These are phyloP conservation scores for Drosophila limbata DNA, from an alignment of 2,888 invertebrate species.

Conservation along the genomic window DNA sequence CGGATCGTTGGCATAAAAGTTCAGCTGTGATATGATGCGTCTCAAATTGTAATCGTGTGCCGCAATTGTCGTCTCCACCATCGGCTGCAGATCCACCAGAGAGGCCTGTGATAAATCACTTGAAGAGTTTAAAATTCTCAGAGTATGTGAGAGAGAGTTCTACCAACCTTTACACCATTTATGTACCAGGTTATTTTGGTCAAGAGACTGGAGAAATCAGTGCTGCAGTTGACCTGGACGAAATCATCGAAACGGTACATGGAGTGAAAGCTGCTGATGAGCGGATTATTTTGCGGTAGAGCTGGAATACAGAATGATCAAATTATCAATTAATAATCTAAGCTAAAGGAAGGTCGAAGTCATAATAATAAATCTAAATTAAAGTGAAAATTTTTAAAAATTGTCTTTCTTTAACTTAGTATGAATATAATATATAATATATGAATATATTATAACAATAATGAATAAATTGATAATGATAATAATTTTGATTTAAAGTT, in stretches of 20 bases:
- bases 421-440: too few species aligned
- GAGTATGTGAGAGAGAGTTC: not conserved
- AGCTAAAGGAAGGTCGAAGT: too few species aligned
- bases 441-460: too few species aligned
- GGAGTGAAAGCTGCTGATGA: conserved; percentile 81
- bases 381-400: not conserved
- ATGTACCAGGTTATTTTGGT: conserved; percentile 83
- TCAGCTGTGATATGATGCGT: conserved; percentile 81
- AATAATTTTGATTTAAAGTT: too few species aligned
- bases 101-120: conserved; percentile 61
- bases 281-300: conserved; percentile 83
- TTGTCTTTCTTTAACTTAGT: too few species aligned
- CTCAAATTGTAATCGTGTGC: conserved; percentile 82
- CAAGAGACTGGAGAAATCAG: conserved; percentile 83
- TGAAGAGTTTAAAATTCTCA: too few species aligned
- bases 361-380: too few species aligned
- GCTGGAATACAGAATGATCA: conserved; percentile 64
- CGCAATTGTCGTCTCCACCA: conserved; percentile 80
- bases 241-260: conserved; percentile 82
- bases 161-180: conserved; percentile 80
- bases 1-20: conserved; percentile 83
- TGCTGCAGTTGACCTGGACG: conserved; percentile 83
- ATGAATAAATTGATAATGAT: too few species aligned
- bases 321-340: too few species aligned
- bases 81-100: conserved; percentile 73